Conservation (phyloP, 2,797 vertebrate genomes). For the Anableps anableps region DNA sequence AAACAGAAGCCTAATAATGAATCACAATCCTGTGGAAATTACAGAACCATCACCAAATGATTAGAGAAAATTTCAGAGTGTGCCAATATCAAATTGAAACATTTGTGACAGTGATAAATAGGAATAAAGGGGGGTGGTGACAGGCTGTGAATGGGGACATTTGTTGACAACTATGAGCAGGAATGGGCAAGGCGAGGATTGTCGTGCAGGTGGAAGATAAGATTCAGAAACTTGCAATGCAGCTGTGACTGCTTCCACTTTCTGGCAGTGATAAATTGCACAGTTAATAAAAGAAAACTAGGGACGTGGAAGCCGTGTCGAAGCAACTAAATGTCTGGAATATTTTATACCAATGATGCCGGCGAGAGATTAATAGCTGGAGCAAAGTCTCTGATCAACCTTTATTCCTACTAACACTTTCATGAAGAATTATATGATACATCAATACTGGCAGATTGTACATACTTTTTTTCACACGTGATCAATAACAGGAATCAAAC, state of each 20-base stretch:
- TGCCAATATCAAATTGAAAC: constrained; percentile 52
- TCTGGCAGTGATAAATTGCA: constrained; percentile 58
- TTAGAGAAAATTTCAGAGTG: constrained; percentile 42
- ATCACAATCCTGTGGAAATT: constrained; percentile 55
- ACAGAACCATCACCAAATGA: constrained; percentile 47
- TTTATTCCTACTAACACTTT: background rate
- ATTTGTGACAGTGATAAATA: constrained; percentile 60
- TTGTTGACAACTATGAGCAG: constrained; percentile 30
- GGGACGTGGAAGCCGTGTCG: constrained; percentile 21
- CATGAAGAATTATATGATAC: background rate
- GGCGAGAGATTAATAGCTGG: background rate
- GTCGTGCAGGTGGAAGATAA: constrained; percentile 49
- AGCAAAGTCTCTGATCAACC: background rate
- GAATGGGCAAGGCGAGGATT: background rate
- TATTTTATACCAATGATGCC: background rate
- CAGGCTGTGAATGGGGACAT: constrained; percentile 35
- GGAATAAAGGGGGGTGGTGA: constrained; percentile 20
- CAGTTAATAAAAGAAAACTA: constrained; percentile 47
- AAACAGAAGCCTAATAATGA: constrained; percentile 50
- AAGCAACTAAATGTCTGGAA: constrained; percentile 3
- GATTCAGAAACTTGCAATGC: constrained; percentile 30
- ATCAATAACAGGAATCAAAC: background rate
- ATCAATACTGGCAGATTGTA: background rate
- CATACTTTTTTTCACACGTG: background rate
- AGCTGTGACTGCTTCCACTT: constrained; percentile 24